Evolutionary conservation across 2,113 vertebrate species (phyloP), one percentile per base, ranked within the genome.

Genomic region (Hypomesus transpacificus): DNA sequence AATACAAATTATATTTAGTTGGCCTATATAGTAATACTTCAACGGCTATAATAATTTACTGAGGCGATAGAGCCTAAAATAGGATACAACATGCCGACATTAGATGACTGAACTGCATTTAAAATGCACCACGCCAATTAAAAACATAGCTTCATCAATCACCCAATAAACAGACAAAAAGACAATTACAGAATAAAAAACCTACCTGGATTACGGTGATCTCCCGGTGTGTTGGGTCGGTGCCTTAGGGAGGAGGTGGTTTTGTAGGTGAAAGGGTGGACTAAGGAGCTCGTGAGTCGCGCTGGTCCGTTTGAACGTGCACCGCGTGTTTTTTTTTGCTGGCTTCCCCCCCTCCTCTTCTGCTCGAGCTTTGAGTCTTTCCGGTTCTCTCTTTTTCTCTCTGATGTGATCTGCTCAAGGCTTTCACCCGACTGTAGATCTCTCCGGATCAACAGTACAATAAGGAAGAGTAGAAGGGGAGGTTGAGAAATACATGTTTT

Each of bases 271-370:
- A 58, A 34, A 59, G 28, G 31, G 65, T 50, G 69, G 39, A 18
- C 50, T 56, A 81, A 46, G 34, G 31, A 46, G 28, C 28, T 24
- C 3, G 5, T 52, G 63, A 79, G 73, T 75, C 82, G 85, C 89
- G 87, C 88, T 87, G 84, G 84, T 82, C 86, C 82, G 85, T 87
- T 89, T 90, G 85, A 89, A 89, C 80, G 68, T 57, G 73, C 63
- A 76, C 79, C 85, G 80, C 87, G 86, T 83, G 85, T 81, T 76
- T 46, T 31, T 21, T 34, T 34, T 34, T 34, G 31, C 31, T 71
- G 66, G 51, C 60, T 68, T 52, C 31, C 34, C 70, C 78, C 74
- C 69, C 52, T 68, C 24, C 26, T 28, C 22, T 60, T 60, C 3
- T n/a, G 14, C 11, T 83, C 20, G 7, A 22, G 28, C 59, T 72